Evolutionary conservation across 1,140 invertebrate genomes (phyloP).

Genomic region (Trachymyrmex cornetzi): DNA sequence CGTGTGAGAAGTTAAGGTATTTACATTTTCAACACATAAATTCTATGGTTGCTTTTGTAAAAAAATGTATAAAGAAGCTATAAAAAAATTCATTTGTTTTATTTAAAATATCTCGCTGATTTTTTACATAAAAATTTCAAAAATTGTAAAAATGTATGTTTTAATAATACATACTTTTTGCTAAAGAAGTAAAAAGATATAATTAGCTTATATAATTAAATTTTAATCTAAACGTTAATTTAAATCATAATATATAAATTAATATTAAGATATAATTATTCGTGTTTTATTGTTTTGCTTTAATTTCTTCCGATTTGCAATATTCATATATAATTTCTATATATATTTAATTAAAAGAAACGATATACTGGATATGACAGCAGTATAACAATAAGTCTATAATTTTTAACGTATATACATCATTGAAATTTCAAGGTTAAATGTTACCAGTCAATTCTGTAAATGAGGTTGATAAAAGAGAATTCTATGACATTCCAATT

Average conservation of each 20-base stretch:
- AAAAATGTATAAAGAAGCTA: neutral
- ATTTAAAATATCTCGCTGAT: neutral
- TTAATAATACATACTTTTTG: neutral
- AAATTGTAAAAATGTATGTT: constrained; percentile 25
- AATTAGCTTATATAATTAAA: neutral
- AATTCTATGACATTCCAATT: neutral
- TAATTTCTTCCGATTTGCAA: neutral
- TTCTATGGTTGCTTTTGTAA: neutral
- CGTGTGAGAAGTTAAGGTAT: constrained; percentile 14
- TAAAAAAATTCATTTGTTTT: neutral
- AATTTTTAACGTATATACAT: neutral
- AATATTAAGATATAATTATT: neutral
- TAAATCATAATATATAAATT: constrained; percentile 9
- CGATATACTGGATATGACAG: neutral
- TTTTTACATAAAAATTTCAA: neutral
- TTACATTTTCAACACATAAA: neutral
- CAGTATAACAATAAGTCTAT: neutral
- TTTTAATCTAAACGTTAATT: constrained; percentile 28
- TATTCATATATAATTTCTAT: constrained; percentile 8
- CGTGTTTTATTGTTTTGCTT: neutral
- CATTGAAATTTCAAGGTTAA: constrained; percentile 18
- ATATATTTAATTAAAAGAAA: neutral
- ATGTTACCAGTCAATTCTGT: neutral
- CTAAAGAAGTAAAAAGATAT: constrained; percentile 3
- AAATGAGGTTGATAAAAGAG: constrained; percentile 7